Conservation (phyloP, 2,113 vertebrate genomes). For the Cyprinodon tularosa region DNA sequence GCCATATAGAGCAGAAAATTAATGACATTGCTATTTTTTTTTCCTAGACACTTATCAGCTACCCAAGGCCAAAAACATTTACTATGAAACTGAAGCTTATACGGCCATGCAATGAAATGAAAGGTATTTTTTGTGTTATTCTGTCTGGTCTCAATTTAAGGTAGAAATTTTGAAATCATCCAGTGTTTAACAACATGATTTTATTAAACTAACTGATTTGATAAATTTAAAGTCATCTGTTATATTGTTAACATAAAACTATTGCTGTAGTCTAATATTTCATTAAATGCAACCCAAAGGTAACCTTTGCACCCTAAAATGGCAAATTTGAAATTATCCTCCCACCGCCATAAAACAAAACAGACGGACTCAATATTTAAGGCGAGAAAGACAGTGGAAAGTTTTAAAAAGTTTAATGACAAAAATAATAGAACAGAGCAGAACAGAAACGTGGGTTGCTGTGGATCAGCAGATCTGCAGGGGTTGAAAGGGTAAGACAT, state of each 20-base stretch:
- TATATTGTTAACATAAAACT: neutral
- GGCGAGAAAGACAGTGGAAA: no score
- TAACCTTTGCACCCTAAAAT: slow-evolving; percentile 24
- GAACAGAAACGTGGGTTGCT: no score
- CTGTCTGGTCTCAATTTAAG: neutral
- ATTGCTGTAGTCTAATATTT: slow-evolving; percentile 1
- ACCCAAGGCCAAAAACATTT: neutral
- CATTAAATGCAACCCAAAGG: slow-evolving; percentile 24
- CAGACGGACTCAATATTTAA: no score
- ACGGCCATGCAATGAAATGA: neutral
- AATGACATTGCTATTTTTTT: neutral
- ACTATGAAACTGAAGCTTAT: neutral
- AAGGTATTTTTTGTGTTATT: neutral
- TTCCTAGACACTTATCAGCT: no score
- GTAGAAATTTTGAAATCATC: neutral
- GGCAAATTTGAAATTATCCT: slow-evolving; percentile 17
- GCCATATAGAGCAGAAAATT: neutral
- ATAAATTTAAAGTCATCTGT: neutral
- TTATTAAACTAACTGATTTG: neutral
- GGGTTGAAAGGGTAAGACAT: no score
- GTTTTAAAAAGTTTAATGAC: no score
- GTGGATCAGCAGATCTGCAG: no score
- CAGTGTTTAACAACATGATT: no score
- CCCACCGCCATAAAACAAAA: neutral
- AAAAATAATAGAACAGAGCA: no score